Conservation (phyloP, 2,113 vertebrate genomes). For the Rhodinocichla rosea region DNA sequence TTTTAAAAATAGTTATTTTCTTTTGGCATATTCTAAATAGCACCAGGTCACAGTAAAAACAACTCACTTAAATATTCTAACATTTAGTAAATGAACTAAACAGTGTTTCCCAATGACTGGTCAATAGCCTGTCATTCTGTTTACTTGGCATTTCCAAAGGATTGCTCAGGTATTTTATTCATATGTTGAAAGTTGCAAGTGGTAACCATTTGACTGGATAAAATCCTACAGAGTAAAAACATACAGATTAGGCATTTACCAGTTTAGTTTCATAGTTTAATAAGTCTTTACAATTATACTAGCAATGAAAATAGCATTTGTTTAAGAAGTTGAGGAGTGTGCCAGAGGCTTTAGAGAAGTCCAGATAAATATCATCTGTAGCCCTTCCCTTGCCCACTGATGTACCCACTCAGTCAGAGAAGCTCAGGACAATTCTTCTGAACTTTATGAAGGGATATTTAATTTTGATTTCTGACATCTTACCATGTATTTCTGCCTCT, state of each 20-base stretch:
- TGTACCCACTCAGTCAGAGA: background rate
- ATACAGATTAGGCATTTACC: too few relatives aligned
- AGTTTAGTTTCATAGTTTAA: background rate
- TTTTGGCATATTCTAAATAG: background rate
- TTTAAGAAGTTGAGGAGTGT: background rate
- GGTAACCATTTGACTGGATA: background rate
- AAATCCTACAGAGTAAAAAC: background rate
- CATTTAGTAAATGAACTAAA: background rate
- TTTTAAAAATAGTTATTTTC: constrained; percentile 13
- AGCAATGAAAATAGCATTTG: background rate
- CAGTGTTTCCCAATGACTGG: background rate
- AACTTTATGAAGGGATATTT: background rate
- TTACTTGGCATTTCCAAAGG: background rate
- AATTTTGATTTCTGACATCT: background rate
- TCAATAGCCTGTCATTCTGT: background rate
- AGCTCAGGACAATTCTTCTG: background rate
- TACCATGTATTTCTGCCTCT: background rate
- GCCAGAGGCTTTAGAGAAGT: background rate
- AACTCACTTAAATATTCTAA: background rate
- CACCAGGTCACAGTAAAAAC: background rate
- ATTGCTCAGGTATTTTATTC: constrained; percentile 11
- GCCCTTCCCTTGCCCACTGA: background rate
- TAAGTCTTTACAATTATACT: background rate
- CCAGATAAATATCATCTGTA: background rate
- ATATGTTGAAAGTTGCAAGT: background rate